A percentile compares a stretch with the other conserved stretches of the same genome.
These are phyloP conservation scores for Ethmia dodecea DNA, from an alignment of 2,888 invertebrate species.

Conservation along the genomic window DNA sequence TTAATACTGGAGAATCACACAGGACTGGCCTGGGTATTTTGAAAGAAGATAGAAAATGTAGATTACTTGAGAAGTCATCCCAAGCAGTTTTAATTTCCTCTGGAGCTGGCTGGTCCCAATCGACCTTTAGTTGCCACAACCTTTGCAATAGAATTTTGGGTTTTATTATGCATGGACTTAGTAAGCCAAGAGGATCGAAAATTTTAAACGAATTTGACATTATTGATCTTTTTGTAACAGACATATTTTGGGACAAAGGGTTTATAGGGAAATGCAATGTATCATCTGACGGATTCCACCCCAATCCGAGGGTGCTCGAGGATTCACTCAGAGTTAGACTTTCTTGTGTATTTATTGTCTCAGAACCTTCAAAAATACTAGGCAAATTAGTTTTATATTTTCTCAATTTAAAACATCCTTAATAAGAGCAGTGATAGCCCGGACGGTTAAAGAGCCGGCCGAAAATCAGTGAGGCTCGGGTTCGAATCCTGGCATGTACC, in stretches of 20 bases:
- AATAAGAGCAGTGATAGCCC: too few species aligned
- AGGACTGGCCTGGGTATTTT: constrained; percentile 9
- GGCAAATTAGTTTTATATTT: constrained; percentile 17
- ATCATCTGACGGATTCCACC: constrained; percentile 17
- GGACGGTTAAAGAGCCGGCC: too few species aligned
- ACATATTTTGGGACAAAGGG: not conserved
- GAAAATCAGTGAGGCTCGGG: too few species aligned
- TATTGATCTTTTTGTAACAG: constrained; percentile 17
- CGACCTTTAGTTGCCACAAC: constrained; percentile 15
- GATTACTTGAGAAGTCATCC: not conserved
- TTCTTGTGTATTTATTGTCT: constrained; percentile 7
- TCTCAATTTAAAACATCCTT: constrained; percentile 16
- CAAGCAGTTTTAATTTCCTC: constrained; percentile 6
- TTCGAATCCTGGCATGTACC: too few species aligned
- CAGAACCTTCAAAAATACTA: constrained; percentile 9
- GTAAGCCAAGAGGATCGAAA: constrained; percentile 19
- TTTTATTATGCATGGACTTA: constrained; percentile 10
- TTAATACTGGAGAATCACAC: constrained; percentile 3
- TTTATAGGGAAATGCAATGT: constrained; percentile 17
- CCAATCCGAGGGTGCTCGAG: constrained; percentile 18
- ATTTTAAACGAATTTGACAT: constrained; percentile 20
- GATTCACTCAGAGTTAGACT: constrained; percentile 18
- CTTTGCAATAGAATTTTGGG: constrained; percentile 18
- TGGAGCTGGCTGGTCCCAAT: constrained; percentile 16
- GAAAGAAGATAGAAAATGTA: constrained; percentile 4